Percentiles rank a stretch among this genome's conserved stretches.
These are phyloP conservation scores for Polietes domitor DNA, from an alignment of 2,888 invertebrate species.

Conservation along the genomic window DNA sequence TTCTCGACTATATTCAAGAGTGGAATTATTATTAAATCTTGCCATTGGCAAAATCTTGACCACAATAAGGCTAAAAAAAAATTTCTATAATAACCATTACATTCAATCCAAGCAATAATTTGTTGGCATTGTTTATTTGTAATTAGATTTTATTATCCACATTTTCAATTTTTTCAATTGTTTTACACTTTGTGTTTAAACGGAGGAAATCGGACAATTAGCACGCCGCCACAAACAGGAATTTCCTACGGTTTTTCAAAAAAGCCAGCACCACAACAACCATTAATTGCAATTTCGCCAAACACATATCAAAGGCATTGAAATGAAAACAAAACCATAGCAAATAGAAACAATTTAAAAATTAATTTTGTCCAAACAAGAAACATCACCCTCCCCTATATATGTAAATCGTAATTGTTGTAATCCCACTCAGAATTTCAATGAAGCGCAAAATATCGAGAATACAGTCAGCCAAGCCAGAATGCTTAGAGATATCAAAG, in stretches of 20 bases:
- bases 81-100: no score
- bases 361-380: conserved; percentile 24
- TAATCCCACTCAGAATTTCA: conserved; percentile 12
- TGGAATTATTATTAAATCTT: no score
- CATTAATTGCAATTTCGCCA: not conserved
- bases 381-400: conserved; percentile 1
- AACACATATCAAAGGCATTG: not conserved
- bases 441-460: conserved; percentile 23
- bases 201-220: not conserved
- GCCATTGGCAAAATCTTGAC: no score
- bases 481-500: not conserved
- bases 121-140: not conserved
- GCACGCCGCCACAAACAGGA: not conserved
- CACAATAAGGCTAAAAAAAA: no score
- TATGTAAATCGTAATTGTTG: not conserved
- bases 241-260: not conserved
- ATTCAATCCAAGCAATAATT: no score
- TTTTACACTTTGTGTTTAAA: conserved; percentile 1
- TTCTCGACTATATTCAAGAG: no score
- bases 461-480: not conserved
- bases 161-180: not conserved
- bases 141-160: not conserved
- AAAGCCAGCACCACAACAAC: no score
- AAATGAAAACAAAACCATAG: not conserved
- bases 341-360: conserved; percentile 4